Evolutionary conservation across 2,113 vertebrate species (phyloP), one percentile per base, ranked within the genome.

Genomic region (Sapajus apella): DNA sequence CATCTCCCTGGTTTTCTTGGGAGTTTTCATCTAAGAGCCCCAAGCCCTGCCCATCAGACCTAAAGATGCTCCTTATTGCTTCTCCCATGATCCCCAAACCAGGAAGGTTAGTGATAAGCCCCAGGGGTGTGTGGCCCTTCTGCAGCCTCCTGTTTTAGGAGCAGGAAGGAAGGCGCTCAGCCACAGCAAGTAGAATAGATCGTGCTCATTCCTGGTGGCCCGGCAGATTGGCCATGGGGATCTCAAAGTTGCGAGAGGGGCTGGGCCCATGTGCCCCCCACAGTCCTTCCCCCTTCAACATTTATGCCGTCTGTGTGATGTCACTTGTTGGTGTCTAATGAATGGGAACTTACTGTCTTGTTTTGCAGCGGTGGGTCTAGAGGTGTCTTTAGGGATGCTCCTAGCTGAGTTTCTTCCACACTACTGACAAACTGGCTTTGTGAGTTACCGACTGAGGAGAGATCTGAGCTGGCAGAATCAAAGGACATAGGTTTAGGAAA

Each of bases 401-500:
- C 90, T 66, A 68, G 87, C 68, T 76, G 64, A 87, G 80, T 94
- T 58, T 94, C 56, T 80, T 92, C 93, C 61, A 40, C 40, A 76
- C 50, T 40, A 47, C 50, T 56, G 86, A 88, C 80, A 81, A 72
- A 40, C 81, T 94, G 58, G 76, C 87, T 94, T 94, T 97, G 75
- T 87, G 80, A 91, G 70, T 91, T 95, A 87, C 70, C 1, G 2
- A 13, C 85, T 40, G 43, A 70, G 43, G 86, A 76, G 90, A 82
- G 87, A 96, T 93, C 87, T 92, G 96, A 96, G 76, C 94, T 94
- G 84, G 84, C 47, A 81, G 72, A 76, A 84, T 86, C 80, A 92
- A 96, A 93, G 56, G 76, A 76, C 93, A 73, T 25, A 0, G 95
- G 87, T 97, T 96, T 97, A 92, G 94, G 84, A 95, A 93, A 95